Evolutionary conservation across 2,113 vertebrate genomes (phyloP).

Genomic region (Gavia stellata): DNA sequence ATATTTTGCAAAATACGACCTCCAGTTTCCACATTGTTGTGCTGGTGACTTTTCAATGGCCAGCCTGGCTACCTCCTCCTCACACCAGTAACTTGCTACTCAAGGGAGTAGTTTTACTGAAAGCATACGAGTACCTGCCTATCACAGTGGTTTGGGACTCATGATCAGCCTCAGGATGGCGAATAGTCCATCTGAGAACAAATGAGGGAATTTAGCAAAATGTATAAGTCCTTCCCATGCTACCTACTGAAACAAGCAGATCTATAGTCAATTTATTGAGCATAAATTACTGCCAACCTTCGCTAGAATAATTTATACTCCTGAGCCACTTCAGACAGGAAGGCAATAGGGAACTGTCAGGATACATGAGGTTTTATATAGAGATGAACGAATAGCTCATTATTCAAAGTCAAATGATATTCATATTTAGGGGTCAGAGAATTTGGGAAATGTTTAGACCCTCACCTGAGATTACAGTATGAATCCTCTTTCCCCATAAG

Average conservation of each 20-base stretch:
- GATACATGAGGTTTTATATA: constrained; percentile 68
- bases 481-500: constrained; percentile 56
- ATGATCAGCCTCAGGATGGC: neutral
- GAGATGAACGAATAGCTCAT: constrained; percentile 67
- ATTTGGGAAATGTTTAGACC: constrained; percentile 66
- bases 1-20: neutral
- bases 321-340: constrained; percentile 65
- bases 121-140: neutral
- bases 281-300: constrained; percentile 69
- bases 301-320: constrained; percentile 67
- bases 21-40: neutral
- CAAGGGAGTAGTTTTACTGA: neutral
- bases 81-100: neutral
- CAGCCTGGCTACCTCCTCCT: neutral
- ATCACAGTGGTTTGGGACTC: neutral
- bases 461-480: constrained; percentile 53
- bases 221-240: constrained; percentile 49
- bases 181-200: neutral
- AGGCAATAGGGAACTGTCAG: constrained; percentile 67
- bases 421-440: constrained; percentile 69
- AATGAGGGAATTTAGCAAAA: constrained; percentile 60
- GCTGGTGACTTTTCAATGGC: neutral
- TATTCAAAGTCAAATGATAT: constrained; percentile 70
- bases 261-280: constrained; percentile 70
- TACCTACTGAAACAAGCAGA: constrained; percentile 61